These are phyloP conservation scores for Tenthredo notha DNA, from an alignment of 2,888 invertebrate species.

Conservation along the genomic window DNA sequence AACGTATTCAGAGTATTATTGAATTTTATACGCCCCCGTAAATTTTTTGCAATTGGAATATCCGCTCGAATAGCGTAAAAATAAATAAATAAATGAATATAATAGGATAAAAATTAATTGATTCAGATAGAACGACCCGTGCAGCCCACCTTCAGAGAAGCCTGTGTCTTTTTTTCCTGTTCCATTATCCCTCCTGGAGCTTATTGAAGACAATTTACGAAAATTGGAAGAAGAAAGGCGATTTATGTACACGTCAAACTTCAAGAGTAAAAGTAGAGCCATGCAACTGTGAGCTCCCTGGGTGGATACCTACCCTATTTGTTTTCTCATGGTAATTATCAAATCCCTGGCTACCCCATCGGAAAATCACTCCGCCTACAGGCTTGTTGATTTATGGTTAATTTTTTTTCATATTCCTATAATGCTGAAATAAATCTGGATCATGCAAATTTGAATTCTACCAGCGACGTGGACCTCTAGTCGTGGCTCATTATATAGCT, in stretches of 20 bases:
- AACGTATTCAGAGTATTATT: slow-evolving; percentile 7
- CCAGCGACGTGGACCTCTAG: slow-evolving; percentile 33
- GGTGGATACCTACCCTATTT: slow-evolving; percentile 36
- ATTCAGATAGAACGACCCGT: background rate
- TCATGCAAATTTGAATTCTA: slow-evolving; percentile 50
- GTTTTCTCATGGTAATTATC: slow-evolving; percentile 47
- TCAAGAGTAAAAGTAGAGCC: slow-evolving; percentile 24
- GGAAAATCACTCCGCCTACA: slow-evolving; percentile 45
- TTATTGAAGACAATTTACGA: slow-evolving; percentile 27
- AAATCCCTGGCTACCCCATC: slow-evolving; percentile 35
- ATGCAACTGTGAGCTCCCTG: slow-evolving; percentile 27
- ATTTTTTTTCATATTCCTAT: slow-evolving; percentile 46
- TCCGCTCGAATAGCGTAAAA: background rate
- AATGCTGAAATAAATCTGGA: slow-evolving; percentile 50
- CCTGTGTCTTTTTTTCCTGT: background rate
- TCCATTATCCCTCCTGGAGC: background rate
- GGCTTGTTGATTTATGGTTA: slow-evolving; percentile 48
- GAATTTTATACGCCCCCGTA: slow-evolving; percentile 6
- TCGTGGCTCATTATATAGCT: slow-evolving; percentile 41
- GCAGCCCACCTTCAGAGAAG: background rate
- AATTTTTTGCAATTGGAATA: background rate
- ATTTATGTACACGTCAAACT: slow-evolving; percentile 34
- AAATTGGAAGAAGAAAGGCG: background rate
- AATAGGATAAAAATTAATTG: background rate
- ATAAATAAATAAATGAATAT: background rate